phyloP scores from a whole-genome alignment of 2,888 invertebrate genomes.

The Nymphalis urticae region DNA sequence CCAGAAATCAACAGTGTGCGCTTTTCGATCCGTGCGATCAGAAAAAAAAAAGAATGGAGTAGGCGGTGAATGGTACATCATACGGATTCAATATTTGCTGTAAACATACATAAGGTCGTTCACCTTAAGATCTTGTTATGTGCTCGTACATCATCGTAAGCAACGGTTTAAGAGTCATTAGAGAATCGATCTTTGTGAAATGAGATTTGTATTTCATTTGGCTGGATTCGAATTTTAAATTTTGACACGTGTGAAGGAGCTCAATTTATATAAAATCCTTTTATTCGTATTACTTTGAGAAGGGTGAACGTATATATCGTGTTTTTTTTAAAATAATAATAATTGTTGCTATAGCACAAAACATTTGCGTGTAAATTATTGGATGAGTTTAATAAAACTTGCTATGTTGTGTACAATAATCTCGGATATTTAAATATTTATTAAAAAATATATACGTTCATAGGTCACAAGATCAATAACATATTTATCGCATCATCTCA shows the following conservation, averaged over 20 bases:
- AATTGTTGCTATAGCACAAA: not conserved
- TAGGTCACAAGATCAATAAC: no score
- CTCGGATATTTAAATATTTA: no score
- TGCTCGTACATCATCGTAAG: not conserved
- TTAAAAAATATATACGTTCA: no score
- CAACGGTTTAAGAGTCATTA: not conserved
- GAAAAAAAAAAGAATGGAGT: conserved; percentile 26
- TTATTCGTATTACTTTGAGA: not conserved
- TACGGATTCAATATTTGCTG: conserved; percentile 36
- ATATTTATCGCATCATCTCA: no score
- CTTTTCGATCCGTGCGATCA: not conserved
- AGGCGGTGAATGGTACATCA: conserved; percentile 33
- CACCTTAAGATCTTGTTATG: conserved; percentile 29
- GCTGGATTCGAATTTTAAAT: no score
- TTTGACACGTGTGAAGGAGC: not conserved
- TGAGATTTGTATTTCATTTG: not conserved
- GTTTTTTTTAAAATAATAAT: not conserved
- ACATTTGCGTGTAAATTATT: not conserved
- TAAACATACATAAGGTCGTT: conserved; percentile 34
- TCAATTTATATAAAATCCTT: not conserved
- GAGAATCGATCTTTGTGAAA: not conserved
- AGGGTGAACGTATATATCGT: not conserved
- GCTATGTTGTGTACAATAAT: no score
- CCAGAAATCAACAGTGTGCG: not conserved
- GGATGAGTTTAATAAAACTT: no score